Evolutionary conservation across 1,140 invertebrate species (phyloP), one percentile per base, ranked within the genome.

Genomic region (Bombus terrestris): DNA sequence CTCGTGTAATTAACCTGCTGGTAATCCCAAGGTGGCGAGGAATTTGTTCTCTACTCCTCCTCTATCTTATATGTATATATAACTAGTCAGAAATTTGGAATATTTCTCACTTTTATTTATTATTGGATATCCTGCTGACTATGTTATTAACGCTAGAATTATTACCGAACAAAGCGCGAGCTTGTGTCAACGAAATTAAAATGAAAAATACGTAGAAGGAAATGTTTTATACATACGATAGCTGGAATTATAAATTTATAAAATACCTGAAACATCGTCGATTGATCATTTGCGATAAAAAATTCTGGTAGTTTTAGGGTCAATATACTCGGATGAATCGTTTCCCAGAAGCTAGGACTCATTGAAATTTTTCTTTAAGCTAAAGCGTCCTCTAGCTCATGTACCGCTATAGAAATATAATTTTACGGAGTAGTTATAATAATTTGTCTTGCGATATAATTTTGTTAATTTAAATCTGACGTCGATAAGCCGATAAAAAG

Each of bases 1-100:
- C 92, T 85, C 85, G 85, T 43, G 83, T 90, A 92, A 92, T 92
- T 92, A 92, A 91, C 76, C 88, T 79, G 77, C 78, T 43, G 69
- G 69, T 78, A 80, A 88, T 85, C 86, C 86, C 57, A 57, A 84
- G 77, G 85, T 57, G 68, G 59, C 47, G 10, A 53, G n/a, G 77
- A 62, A 80, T 85, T 66, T 32, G 6, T 66, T 32, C n/a, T 18
- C 15, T 35, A 22, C 15, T n/a, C 15, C 6, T 32, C 10, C 28
- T 62, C 0, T 62, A n/a, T n/a, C 28, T 62, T 62, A 13, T 62
- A 4, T 62, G 28, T 28, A n/a, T 62, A 13, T 62, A 3, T 62
- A 28, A n/a, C 59, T 12, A n/a, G 28, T 0, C 12, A 13, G 12
- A 62, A 62, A 62, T 62, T 62, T 62, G 59, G 12, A n/a, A 62